Conservation (phyloP, 64 coral and sea anemone genomes). For the Pachyseris speciosa region DNA sequence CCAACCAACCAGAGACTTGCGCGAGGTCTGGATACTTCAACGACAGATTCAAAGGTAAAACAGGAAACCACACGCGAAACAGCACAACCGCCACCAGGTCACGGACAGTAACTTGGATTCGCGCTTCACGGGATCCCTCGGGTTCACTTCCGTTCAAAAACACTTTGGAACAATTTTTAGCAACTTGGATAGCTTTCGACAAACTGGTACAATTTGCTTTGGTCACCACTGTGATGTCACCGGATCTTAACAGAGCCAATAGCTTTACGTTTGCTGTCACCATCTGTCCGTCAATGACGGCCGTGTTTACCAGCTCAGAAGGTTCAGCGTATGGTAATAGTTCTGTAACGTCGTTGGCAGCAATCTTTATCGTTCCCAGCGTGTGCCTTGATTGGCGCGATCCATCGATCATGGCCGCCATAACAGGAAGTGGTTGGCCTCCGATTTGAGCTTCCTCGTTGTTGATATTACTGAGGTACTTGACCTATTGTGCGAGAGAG, state of each 20-base stretch:
- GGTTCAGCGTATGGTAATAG: slow-evolving; percentile 50
- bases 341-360: slow-evolving; percentile 7
- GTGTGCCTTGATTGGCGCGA: slow-evolving; percentile 50
- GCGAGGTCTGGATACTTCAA: slow-evolving; percentile 40
- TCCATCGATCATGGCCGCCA: slow-evolving; percentile 63
- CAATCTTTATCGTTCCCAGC: slow-evolving; percentile 1
- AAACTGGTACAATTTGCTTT: slow-evolving; percentile 52
- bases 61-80: slow-evolving; percentile 66
- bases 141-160: slow-evolving; percentile 50
- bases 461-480: slow-evolving; percentile 68
- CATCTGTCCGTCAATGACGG: slow-evolving; percentile 45
- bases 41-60: slow-evolving; percentile 35
- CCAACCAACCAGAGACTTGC: slow-evolving; percentile 53
- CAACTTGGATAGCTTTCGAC: slow-evolving; percentile 48
- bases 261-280: slow-evolving; percentile 23
- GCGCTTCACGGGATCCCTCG: slow-evolving; percentile 21
- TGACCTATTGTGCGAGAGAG: not conserved
- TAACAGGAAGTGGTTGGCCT: slow-evolving; percentile 22
- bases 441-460: slow-evolving; percentile 63
- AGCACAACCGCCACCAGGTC: slow-evolving; percentile 14
- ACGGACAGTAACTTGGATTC: slow-evolving; percentile 16
- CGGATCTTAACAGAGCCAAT: slow-evolving; percentile 38
- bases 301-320: slow-evolving; percentile 62
- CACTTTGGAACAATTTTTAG: slow-evolving; percentile 49
- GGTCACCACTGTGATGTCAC: slow-evolving; percentile 10